phyloP scores from a whole-genome alignment of 2,888 invertebrate genomes.

The Hedya salicella region DNA sequence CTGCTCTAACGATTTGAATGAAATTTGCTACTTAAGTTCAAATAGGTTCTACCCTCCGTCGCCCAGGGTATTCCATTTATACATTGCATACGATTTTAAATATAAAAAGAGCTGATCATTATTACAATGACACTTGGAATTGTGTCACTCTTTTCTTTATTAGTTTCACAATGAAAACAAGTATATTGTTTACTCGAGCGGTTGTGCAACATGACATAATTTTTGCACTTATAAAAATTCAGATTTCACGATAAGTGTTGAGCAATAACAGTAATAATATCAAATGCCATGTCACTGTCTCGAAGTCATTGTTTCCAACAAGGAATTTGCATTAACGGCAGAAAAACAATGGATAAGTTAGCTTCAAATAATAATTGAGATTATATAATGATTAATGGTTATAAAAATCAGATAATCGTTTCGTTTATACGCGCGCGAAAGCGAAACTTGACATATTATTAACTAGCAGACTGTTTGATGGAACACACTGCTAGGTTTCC shows the following conservation, averaged over 20 bases:
- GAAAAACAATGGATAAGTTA: slow-evolving; percentile 18
- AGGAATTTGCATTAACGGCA: slow-evolving; percentile 23
- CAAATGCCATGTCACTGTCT: slow-evolving; percentile 54
- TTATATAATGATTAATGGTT: slow-evolving; percentile 1
- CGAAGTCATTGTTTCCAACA: slow-evolving; percentile 56
- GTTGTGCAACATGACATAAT: slow-evolving; percentile 37
- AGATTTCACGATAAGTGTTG: slow-evolving; percentile 50
- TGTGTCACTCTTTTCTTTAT: slow-evolving; percentile 16
- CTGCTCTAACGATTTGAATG: no score
- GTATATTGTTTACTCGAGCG: slow-evolving; percentile 30
- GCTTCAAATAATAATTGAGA: slow-evolving; percentile 16
- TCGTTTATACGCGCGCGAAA: slow-evolving; percentile 12
- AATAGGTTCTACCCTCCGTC: no score
- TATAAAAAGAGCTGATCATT: slow-evolving; percentile 1
- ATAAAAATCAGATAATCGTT: slow-evolving; percentile 13
- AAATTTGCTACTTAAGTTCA: no score
- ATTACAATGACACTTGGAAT: slow-evolving; percentile 1
- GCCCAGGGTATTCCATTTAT: no score
- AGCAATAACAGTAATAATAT: slow-evolving; percentile 52
- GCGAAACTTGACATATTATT: slow-evolving; percentile 12
- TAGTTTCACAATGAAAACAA: slow-evolving; percentile 14
- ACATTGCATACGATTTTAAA: no score
- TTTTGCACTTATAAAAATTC: slow-evolving; percentile 42
- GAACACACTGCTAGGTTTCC: no score
- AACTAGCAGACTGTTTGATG: no score